Percentiles rank a stretch among this genome's conserved stretches.
These are phyloP conservation scores for Aporophyla nigra DNA, from an alignment of 2,888 invertebrate genomes.

Conservation along the genomic window DNA sequence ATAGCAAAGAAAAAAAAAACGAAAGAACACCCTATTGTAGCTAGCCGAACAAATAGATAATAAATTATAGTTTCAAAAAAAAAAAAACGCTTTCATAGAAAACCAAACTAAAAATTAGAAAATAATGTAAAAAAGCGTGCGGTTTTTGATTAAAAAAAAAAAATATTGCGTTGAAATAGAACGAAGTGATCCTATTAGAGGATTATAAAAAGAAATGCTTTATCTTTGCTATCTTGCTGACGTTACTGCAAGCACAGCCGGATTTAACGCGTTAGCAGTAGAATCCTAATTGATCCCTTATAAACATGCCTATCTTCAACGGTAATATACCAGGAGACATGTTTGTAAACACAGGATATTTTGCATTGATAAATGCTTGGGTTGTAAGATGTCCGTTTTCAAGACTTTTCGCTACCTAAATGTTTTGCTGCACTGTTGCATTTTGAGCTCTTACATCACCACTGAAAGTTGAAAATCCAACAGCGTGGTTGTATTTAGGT, in stretches of 20 bases:
- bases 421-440: background rate
- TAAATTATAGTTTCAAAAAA: too few relatives aligned
- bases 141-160: too few relatives aligned
- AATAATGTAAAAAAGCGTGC: too few relatives aligned
- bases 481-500: background rate
- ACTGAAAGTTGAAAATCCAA: background rate
- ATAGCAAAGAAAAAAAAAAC: too few relatives aligned
- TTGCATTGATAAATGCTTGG: constrained; percentile 18
- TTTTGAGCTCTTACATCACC: background rate
- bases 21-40: too few relatives aligned
- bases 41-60: too few relatives aligned
- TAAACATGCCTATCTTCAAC: constrained; percentile 72
- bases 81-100: too few relatives aligned
- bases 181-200: too few relatives aligned
- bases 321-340: constrained; percentile 12
- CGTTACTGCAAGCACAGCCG: constrained; percentile 59
- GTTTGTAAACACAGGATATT: constrained; percentile 50
- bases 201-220: too few relatives aligned
- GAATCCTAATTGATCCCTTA: constrained; percentile 74
- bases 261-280: constrained; percentile 76
- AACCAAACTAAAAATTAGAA: too few relatives aligned
- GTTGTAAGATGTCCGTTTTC: background rate
- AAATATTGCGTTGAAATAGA: too few relatives aligned
- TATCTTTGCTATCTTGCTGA: constrained; percentile 36
- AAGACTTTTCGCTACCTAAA: background rate